These are phyloP conservation scores for Chelon labrosus DNA, from an alignment of 2,797 vertebrate species.

Conservation along the genomic window DNA sequence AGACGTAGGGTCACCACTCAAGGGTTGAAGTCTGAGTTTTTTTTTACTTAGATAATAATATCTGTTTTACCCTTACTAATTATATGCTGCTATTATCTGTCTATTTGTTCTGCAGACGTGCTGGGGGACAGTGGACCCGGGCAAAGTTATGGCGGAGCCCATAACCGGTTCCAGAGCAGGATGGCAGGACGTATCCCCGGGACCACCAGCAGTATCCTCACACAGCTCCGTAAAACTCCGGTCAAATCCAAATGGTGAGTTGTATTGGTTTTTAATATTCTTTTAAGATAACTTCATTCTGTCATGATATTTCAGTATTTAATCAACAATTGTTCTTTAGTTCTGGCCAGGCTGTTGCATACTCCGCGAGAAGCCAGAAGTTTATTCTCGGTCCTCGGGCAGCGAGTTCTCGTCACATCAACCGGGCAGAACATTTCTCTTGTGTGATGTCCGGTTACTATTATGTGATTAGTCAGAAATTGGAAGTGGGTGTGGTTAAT, in stretches of 20 bases:
- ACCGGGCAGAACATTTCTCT: too few relatives aligned
- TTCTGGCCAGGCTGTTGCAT: too few relatives aligned
- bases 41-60: not conserved
- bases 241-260: slow-evolving; percentile 43
- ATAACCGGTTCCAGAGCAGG: not conserved
- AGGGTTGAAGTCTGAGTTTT: not conserved
- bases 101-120: slow-evolving; percentile 13
- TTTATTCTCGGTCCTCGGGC: too few relatives aligned
- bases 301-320: too few relatives aligned
- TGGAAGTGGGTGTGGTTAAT: too few relatives aligned
- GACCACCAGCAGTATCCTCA: not conserved
- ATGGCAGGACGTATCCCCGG: not conserved
- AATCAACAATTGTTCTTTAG: too few relatives aligned
- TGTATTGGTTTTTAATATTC: not conserved
- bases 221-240: slow-evolving; percentile 22
- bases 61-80: too few relatives aligned
- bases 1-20: slow-evolving; percentile 18
- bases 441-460: too few relatives aligned
- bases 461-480: too few relatives aligned
- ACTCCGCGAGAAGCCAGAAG: too few relatives aligned
- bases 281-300: not conserved
- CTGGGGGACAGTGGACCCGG: not conserved
- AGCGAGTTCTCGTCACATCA: too few relatives aligned
- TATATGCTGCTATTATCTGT: not conserved
- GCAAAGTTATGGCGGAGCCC: slow-evolving; percentile 5